phyloP scores from a whole-genome alignment of 2,797 vertebrate species.

The Sebastes kiyomatsui region DNA sequence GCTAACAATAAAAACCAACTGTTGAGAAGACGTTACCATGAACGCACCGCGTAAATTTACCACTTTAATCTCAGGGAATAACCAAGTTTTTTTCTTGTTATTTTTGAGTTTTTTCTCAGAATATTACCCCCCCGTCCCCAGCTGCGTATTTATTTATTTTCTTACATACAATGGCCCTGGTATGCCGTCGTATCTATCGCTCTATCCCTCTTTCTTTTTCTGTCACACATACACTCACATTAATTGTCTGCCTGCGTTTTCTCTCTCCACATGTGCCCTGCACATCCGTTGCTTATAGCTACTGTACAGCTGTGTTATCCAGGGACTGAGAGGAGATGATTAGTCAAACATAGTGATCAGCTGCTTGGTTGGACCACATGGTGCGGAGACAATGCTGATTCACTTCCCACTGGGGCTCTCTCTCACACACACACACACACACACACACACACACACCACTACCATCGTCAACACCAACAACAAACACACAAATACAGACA shows the following conservation, averaged over 20 bases:
- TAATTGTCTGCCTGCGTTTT: background rate
- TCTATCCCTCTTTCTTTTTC: background rate
- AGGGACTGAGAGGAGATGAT: slow-evolving; percentile 8
- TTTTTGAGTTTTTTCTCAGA: too few species aligned
- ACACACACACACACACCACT: background rate
- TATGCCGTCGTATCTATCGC: too few species aligned
- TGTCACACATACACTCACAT: background rate
- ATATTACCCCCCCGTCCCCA: too few species aligned
- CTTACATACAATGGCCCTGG: accelerated
- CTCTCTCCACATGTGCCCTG: background rate
- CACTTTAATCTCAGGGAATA: too few species aligned
- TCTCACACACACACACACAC: background rate
- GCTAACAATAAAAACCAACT: too few species aligned
- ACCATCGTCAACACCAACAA: background rate
- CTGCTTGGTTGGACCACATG: background rate
- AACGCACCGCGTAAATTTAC: too few species aligned
- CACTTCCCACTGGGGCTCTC: background rate
- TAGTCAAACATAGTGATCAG: background rate
- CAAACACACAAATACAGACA: slow-evolving; percentile 20
- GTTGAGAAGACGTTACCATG: too few species aligned
- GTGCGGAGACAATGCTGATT: background rate
- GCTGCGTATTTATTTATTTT: too few species aligned
- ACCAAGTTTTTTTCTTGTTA: accelerated
- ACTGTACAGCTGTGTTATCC: background rate
- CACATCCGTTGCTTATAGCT: background rate